These are phyloP conservation scores for Poeciliopsis gracilis DNA, from an alignment of 2,797 vertebrate species.

Conservation along the genomic window DNA sequence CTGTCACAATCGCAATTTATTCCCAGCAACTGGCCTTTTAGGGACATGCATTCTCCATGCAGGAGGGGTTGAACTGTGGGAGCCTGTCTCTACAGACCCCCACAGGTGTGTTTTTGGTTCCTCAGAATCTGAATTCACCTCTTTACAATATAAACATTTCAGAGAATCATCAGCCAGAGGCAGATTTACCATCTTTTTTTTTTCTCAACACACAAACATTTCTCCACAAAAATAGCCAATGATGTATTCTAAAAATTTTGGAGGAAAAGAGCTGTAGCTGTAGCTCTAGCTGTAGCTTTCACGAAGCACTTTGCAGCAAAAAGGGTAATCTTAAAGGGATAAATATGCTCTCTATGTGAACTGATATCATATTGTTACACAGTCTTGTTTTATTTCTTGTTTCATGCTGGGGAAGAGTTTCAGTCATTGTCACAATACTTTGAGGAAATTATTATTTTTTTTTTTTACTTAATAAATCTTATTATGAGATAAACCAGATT, in stretches of 20 bases:
- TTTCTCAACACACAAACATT: neutral
- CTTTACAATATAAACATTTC: neutral
- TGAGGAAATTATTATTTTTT: too few species aligned
- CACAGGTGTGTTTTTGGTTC: conserved; percentile 45
- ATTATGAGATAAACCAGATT: too few species aligned
- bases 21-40: conserved; percentile 88
- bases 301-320: neutral
- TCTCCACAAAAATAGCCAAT: neutral
- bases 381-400: neutral
- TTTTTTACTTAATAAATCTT: too few species aligned
- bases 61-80: conserved; percentile 58
- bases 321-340: neutral
- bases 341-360: neutral
- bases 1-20: conserved; percentile 86
- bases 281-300: neutral
- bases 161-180: neutral
- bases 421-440: too few species aligned
- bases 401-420: neutral
- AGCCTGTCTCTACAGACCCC: conserved; percentile 23
- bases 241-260: neutral
- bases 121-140: conserved; percentile 13
- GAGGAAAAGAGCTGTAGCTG: too few species aligned
- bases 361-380: neutral
- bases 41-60: conserved; percentile 87
- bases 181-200: neutral